phyloP scores from a whole-genome alignment of 1,140 invertebrate genomes.

The Pomacea maculata region DNA sequence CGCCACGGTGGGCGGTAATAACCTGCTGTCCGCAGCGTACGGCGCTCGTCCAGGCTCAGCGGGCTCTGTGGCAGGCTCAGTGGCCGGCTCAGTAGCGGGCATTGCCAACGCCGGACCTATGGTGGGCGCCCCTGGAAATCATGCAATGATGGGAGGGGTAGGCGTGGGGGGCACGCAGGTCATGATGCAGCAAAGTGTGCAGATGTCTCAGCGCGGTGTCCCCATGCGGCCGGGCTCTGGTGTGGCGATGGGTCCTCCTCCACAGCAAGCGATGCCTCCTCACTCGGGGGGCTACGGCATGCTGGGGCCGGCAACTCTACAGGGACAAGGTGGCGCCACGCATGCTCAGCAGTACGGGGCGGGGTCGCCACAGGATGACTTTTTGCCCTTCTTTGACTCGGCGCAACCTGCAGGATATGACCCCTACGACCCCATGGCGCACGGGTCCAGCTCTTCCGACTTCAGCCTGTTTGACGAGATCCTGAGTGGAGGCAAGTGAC shows the following conservation, averaged over 20 bases:
- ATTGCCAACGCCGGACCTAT: constrained; percentile 32
- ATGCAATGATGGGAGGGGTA: constrained; percentile 10
- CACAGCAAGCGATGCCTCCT: constrained; percentile 27
- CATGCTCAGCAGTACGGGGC: constrained; percentile 19
- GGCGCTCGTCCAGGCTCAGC: constrained; percentile 20
- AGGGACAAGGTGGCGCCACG: constrained; percentile 18
- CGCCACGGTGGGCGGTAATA: constrained; percentile 32
- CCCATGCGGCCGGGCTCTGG: not conserved
- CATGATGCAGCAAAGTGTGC: constrained; percentile 58
- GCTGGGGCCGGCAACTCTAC: constrained; percentile 20
- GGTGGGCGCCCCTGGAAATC: constrained; percentile 12
- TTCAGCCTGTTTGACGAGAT: constrained; percentile 52
- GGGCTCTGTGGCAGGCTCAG: constrained; percentile 22
- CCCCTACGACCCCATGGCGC: constrained; percentile 46
- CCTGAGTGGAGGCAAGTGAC: constrained; percentile 28
- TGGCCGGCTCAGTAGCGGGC: constrained; percentile 20
- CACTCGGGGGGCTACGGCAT: constrained; percentile 22
- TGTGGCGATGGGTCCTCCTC: constrained; percentile 20
- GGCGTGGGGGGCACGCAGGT: constrained; percentile 37
- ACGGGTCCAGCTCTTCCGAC: constrained; percentile 35
- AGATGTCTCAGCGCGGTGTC: constrained; percentile 47
- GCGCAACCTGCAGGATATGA: constrained; percentile 47
- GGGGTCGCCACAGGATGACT: constrained; percentile 49
- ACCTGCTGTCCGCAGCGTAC: constrained; percentile 41
- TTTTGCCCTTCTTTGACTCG: constrained; percentile 55